These are phyloP conservation scores for Vandiemenella viatica DNA, from an alignment of 2,888 invertebrate species.

Conservation along the genomic window DNA sequence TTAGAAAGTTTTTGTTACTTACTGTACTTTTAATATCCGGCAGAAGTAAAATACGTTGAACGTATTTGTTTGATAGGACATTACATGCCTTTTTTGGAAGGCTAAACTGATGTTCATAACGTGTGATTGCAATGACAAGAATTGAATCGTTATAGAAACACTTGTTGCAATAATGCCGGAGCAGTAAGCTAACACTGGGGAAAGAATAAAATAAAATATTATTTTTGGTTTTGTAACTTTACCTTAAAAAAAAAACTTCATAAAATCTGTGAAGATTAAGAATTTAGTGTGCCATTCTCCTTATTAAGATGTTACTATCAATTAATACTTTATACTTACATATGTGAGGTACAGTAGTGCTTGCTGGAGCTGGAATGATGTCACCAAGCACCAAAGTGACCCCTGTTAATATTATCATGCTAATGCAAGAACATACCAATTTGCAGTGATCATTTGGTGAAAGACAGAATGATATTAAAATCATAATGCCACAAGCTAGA, in stretches of 20 bases:
- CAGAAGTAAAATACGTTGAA: not conserved
- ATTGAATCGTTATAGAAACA: constrained; percentile 3
- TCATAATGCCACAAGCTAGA: constrained; percentile 1
- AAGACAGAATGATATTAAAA: constrained; percentile 7
- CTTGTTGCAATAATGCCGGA: constrained; percentile 1
- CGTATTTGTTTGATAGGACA: not conserved
- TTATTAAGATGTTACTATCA: too few species aligned
- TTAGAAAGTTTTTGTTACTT: not conserved
- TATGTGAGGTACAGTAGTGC: constrained; percentile 5
- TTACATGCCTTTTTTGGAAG: not conserved
- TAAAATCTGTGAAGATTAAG: too few species aligned
- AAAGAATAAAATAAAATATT: not conserved
- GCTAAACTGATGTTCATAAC: not conserved
- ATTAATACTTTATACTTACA: too few species aligned
- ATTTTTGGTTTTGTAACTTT: not conserved
- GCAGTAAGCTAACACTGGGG: constrained; percentile 4
- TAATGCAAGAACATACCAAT: not conserved
- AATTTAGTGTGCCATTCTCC: too few species aligned
- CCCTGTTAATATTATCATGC: constrained; percentile 2
- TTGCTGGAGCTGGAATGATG: constrained; percentile 5
- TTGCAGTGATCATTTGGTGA: constrained; percentile 1
- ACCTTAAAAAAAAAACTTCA: too few species aligned
- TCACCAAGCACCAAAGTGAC: not conserved
- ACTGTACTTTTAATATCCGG: not conserved
- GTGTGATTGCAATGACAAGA: constrained; percentile 4